Evolutionary conservation across 1,140 invertebrate genomes (phyloP), one percentile per base, ranked within the genome.

Genomic region (Triops cancriformis): DNA sequence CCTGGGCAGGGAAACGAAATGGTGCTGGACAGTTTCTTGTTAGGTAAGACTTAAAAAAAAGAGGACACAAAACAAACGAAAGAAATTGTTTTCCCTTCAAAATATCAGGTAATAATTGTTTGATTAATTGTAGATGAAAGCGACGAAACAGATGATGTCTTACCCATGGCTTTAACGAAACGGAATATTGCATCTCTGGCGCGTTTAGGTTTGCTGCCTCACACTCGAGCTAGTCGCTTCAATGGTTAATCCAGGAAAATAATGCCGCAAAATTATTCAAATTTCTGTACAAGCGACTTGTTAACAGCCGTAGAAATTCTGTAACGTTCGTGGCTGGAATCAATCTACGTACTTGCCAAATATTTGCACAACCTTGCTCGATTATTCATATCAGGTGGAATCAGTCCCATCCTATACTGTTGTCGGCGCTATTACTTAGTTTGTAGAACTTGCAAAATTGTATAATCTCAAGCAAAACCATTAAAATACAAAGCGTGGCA

Each of bases 381-480:
- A 64, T 64, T 64, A 64, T 23, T 64, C 51, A 64, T 64, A 64
- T 64, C 51, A 64, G 51, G 51, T 64, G 51, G 51, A 64, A 23
- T 64, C 51, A 37, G 31, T 37, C 31, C 31, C 31, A 37, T 37
- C 7, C 2, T 37, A 37, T 37, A 37, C 31, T 37, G 31, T 37
- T 37, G 31, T 37, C 31, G 31, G 31, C 31, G 31, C 31, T 37
- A 37, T 37, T 7, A 37, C 31, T 37, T 37, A 37, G 31, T 37
- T 37, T 7, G 2, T 37, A 37, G 31, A 37, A 37, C 31, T 37
- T 37, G 31, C 7, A 37, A 37, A 37, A 4, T 37, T 37, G 31
- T 37, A 7, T 37, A 37, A 37, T 37, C 31, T 37, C 31, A 37
- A 37, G 2, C 7, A 37, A 37, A 37, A 37, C 2, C 2, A 37